Evolutionary conservation across 2,797 vertebrate genomes (phyloP).

Genomic region (Cyprinodon diabolis): DNA sequence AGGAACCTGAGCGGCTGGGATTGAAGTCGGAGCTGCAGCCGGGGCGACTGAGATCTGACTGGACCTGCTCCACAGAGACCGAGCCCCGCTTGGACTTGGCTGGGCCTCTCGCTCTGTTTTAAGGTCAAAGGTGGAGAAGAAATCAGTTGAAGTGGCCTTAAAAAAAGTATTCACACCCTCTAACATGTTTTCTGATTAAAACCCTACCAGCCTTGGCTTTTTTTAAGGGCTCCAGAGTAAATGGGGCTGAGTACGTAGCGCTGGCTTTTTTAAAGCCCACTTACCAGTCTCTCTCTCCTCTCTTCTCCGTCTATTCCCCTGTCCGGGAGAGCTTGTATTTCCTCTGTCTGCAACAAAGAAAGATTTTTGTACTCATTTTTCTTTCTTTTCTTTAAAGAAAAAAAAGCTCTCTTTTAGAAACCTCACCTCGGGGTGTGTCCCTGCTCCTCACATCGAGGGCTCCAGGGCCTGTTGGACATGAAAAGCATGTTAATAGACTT

Average conservation of each 20-base stretch:
- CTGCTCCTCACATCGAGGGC: slow-evolving; percentile 71
- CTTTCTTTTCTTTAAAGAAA: neutral
- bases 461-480: slow-evolving; percentile 38
- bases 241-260: neutral
- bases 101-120: slow-evolving; percentile 54
- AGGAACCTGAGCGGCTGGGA: neutral
- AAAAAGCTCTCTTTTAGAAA: neutral
- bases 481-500: neutral
- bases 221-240: no score
- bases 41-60: slow-evolving; percentile 43
- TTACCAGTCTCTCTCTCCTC: slow-evolving; percentile 64
- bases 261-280: neutral
- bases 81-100: slow-evolving; percentile 43
- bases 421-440: slow-evolving; percentile 64
- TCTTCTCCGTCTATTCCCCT: slow-evolving; percentile 47
- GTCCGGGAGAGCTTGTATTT: slow-evolving; percentile 58
- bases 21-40: neutral
- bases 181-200: neutral
- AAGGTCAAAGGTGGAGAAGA: slow-evolving; percentile 2
- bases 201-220: no score
- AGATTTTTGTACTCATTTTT: neutral
- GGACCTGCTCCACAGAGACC: slow-evolving; percentile 62
- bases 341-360: slow-evolving; percentile 47
- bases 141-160: neutral
- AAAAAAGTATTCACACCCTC: neutral